Evolutionary conservation across 2,797 vertebrate species (phyloP), one percentile per base, ranked within the genome.

Genomic region (Rhyacichthys aspro): DNA sequence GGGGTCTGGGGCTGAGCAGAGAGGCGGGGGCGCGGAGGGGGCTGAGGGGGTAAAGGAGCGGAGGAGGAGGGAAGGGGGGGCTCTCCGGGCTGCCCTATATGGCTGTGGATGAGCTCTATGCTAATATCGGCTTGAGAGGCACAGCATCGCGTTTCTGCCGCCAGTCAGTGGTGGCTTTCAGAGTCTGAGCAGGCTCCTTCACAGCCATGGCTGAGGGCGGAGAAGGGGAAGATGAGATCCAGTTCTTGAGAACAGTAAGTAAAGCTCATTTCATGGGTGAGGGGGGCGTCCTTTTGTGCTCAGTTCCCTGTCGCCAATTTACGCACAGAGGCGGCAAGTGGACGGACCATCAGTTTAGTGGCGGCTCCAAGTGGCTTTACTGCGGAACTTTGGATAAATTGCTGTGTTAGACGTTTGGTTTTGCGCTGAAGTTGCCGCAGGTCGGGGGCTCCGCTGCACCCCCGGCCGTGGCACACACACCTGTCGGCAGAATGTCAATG

Each of bases 171-270:
- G 90, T 79, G 92, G 91, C 92, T 90, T 92, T 81, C 91, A 74
- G 92, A 93, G 93, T 93, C 92, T 92, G 89, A 93, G 93, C 92
- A 89, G 93, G 91, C 93, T 94, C 93, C 92, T 93, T 89, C 90
- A 87, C 90, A 95, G 94, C 94, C 94, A 98, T 98, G 96, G 95
- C 96, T 93, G 97, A 98, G 91, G 95, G 90, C 85, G 93, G 92
- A 89, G 97, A 98, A 94, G 95, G 93, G 71, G 96, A 98, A 90
- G 96, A 98, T 91, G 96, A 98, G 88, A 98, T 98, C 90, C 97
- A 98, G 92, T 98, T 98, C 90, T 91, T 98, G 84, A 93, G 96
- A 92, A 98, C 96, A 91, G 97, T 98, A 91, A 98, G 97, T 98
- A 94, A 83, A 81, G 55, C 63, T 15, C 1, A 65, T 58, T 68